Conservation (phyloP, 2,797 vertebrate genomes). For the Liparis tanakae region DNA sequence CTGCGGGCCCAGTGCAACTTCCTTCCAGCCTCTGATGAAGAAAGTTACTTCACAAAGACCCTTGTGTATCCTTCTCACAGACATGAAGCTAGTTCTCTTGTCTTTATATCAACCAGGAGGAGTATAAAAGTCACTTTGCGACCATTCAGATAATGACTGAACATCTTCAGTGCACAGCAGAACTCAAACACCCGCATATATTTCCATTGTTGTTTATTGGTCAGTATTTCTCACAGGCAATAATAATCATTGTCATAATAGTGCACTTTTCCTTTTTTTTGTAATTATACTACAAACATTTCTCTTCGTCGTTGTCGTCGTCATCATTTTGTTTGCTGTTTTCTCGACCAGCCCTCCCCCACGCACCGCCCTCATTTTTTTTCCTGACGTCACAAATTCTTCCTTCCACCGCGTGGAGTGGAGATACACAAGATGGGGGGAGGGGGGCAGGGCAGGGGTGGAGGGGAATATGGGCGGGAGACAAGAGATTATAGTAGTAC, state of each 20-base stretch:
- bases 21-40: too few species aligned
- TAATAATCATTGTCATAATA: conserved; percentile 84
- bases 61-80: background rate
- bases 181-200: conserved; percentile 29
- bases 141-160: background rate
- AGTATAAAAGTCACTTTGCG: background rate
- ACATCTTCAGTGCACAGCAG: background rate
- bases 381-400: conserved; percentile 54
- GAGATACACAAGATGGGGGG: conserved; percentile 28
- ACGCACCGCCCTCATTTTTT: conserved; percentile 40
- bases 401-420: conserved; percentile 60
- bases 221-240: conserved; percentile 87
- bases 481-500: conserved; percentile 74
- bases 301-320: conserved; percentile 69
- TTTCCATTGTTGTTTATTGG: conserved; percentile 83
- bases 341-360: conserved; percentile 48
- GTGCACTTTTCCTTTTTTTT: conserved; percentile 82
- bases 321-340: conserved; percentile 60
- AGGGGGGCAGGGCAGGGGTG: background rate
- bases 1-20: too few species aligned
- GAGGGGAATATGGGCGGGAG: conserved; percentile 33
- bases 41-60: background rate
- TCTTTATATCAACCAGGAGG: too few species aligned
- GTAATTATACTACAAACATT: conserved; percentile 85
- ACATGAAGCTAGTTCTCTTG: too few species aligned